These are phyloP conservation scores for Platypus cylindrus DNA, from an alignment of 2,888 invertebrate species.

Conservation along the genomic window DNA sequence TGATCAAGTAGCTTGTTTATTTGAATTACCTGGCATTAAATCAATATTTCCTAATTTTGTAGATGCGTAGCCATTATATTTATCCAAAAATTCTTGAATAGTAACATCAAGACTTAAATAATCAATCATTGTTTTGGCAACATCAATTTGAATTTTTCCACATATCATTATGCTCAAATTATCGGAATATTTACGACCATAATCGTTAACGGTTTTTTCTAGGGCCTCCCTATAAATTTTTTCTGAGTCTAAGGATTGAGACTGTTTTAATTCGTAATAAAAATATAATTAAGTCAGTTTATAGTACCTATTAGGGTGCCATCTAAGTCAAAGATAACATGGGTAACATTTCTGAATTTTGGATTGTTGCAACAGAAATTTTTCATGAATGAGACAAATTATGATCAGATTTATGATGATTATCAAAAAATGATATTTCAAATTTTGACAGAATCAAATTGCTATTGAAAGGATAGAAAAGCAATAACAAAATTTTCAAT, in stretches of 20 bases:
- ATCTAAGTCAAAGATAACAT: constrained; percentile 65
- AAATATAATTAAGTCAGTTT: constrained; percentile 22
- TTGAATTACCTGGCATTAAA: constrained; percentile 57
- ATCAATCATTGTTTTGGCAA: constrained; percentile 43
- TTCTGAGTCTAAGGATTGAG: constrained; percentile 52
- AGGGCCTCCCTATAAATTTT: constrained; percentile 58
- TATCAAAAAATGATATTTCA: no score
- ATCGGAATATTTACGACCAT: constrained; percentile 61
- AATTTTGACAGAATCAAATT: no score
- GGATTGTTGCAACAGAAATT: constrained; percentile 12
- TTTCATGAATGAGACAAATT: constrained; percentile 6
- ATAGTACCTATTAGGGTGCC: constrained; percentile 47
- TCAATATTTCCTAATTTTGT: constrained; percentile 45
- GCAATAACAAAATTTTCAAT: no score
- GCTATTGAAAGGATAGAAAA: no score
- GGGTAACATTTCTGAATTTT: constrained; percentile 48
- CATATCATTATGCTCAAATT: constrained; percentile 59
- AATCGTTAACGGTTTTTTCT: constrained; percentile 49
- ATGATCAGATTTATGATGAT: no score
- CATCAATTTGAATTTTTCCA: constrained; percentile 51
- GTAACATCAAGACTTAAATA: constrained; percentile 49
- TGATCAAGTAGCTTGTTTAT: constrained; percentile 49
- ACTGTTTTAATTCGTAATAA: background rate
- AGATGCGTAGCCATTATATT: constrained; percentile 40
- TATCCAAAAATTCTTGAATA: constrained; percentile 47